A percentile compares a stretch with the other conserved stretches of the same genome.
These are phyloP conservation scores for Charina bottae DNA, from an alignment of 2,113 vertebrate species.

Conservation along the genomic window DNA sequence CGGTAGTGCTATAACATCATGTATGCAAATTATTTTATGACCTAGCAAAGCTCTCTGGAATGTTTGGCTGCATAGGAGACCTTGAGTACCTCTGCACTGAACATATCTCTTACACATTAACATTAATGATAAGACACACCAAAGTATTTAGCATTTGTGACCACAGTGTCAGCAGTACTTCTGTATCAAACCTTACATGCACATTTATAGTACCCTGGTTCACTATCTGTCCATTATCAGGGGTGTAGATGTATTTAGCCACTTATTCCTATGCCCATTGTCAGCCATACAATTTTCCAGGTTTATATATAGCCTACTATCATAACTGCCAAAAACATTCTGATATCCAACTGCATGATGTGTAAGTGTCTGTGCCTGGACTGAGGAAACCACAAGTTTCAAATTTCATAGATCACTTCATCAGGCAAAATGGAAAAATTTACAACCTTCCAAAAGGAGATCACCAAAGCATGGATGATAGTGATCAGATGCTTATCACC, in stretches of 20 bases:
- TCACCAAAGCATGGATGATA: not conserved
- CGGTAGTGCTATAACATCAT: not conserved
- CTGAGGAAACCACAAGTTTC: not conserved
- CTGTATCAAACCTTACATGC: not conserved
- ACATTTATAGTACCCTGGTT: not conserved
- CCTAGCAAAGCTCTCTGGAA: not conserved
- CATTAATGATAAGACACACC: not conserved
- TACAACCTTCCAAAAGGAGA: not conserved
- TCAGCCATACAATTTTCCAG: not conserved
- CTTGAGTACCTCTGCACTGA: not conserved
- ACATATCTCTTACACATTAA: not conserved
- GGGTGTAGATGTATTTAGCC: not conserved
- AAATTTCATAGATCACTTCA: not conserved
- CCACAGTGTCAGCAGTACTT: not conserved
- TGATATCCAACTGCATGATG: not conserved
- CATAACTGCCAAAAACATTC: not conserved
- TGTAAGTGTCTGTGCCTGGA: not conserved
- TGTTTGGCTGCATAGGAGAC: not conserved
- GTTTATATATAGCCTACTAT: conserved; percentile 2
- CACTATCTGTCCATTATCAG: not conserved
- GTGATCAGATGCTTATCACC: not conserved
- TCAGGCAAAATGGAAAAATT: not conserved
- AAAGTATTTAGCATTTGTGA: conserved; percentile 10
- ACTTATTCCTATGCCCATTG: not conserved
- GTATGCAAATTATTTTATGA: not conserved